These are phyloP conservation scores for Anabas testudineus DNA, from an alignment of 2,797 vertebrate species.

Conservation along the genomic window DNA sequence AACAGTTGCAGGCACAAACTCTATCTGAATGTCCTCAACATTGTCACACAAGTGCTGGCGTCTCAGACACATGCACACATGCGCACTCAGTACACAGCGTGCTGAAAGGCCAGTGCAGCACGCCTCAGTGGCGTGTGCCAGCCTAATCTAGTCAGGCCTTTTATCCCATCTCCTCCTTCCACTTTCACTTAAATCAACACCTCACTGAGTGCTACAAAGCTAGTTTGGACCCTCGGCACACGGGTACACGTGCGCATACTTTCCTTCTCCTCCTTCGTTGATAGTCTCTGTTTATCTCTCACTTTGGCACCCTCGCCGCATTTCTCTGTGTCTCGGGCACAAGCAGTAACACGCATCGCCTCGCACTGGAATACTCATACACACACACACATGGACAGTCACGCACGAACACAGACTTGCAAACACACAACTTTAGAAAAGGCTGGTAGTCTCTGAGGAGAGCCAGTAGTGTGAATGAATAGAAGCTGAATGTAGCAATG, in stretches of 20 bases:
- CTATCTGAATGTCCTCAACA: slow-evolving; percentile 21
- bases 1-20: slow-evolving; percentile 45
- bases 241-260: slow-evolving; percentile 27
- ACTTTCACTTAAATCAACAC: slow-evolving; percentile 81
- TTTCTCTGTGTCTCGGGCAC: slow-evolving; percentile 43
- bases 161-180: slow-evolving; percentile 78
- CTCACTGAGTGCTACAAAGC: slow-evolving; percentile 69
- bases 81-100: slow-evolving; percentile 33
- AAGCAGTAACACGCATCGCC: slow-evolving; percentile 39
- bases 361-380: background rate
- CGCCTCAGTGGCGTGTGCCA: slow-evolving; percentile 78
- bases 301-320: slow-evolving; percentile 51
- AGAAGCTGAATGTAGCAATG: slow-evolving; percentile 53
- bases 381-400: slow-evolving; percentile 7
- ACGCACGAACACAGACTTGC: slow-evolving; percentile 39
- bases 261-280: slow-evolving; percentile 48
- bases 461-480: slow-evolving; percentile 67
- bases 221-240: slow-evolving; percentile 66
- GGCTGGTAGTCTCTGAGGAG: slow-evolving; percentile 61
- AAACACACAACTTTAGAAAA: slow-evolving; percentile 55
- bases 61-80: slow-evolving; percentile 24
- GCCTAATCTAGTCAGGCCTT: slow-evolving; percentile 79
- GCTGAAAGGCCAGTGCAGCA: slow-evolving; percentile 70
- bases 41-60: slow-evolving; percentile 32
- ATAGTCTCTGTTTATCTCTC: slow-evolving; percentile 69